phyloP scores from a whole-genome alignment of 1,140 invertebrate genomes.

The Micrasema longulum region DNA sequence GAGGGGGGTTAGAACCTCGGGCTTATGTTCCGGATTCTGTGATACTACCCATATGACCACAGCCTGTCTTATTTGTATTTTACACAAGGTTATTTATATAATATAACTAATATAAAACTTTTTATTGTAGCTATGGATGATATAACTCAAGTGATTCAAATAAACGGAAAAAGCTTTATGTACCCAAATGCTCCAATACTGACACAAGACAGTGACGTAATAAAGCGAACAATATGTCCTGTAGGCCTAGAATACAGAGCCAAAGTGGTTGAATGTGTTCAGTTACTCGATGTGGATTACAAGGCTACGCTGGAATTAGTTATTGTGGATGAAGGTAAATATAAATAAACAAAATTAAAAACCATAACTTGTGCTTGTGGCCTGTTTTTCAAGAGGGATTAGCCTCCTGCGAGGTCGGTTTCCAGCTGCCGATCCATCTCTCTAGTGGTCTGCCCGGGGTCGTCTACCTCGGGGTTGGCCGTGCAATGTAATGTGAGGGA shows the following conservation, averaged over 20 bases:
- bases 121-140: constrained; percentile 50
- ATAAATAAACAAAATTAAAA: too few relatives aligned
- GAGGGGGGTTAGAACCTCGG: too few relatives aligned
- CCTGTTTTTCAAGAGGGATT: too few relatives aligned
- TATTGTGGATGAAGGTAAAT: constrained; percentile 65
- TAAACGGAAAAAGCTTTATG: constrained; percentile 64
- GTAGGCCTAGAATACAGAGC: constrained; percentile 59
- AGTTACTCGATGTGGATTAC: constrained; percentile 57
- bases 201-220: constrained; percentile 57
- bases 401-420: too few relatives aligned
- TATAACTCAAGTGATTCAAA: constrained; percentile 59
- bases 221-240: constrained; percentile 57
- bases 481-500: too few relatives aligned
- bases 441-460: too few relatives aligned
- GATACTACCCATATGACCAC: too few relatives aligned
- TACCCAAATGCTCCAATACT: constrained; percentile 62
- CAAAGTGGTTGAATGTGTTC: constrained; percentile 61
- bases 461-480: too few relatives aligned
- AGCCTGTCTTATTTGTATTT: too few relatives aligned
- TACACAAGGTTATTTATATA: not conserved
- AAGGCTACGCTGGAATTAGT: constrained; percentile 61
- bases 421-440: too few relatives aligned
- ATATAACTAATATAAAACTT: constrained; percentile 4
- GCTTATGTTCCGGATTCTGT: too few relatives aligned
- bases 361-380: too few relatives aligned